Evolutionary conservation across 2,113 vertebrate species (phyloP), one percentile per base, ranked within the genome.

Genomic region (Corydoras maculifer): DNA sequence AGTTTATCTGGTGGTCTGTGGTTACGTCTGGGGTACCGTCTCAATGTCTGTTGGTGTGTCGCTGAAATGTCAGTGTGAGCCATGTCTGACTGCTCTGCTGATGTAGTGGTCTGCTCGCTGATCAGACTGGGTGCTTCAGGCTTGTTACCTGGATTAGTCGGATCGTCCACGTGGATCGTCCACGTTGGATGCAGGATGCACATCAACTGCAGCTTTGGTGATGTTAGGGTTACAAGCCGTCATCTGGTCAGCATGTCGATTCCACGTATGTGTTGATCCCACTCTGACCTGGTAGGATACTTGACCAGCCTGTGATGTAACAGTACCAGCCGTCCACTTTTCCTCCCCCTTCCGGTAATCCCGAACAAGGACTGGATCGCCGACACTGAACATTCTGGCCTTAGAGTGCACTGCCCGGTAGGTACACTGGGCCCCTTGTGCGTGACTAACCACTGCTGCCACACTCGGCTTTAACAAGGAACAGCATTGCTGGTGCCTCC

Each of bases 381-480:
- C 58, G 1, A 68, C 48, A 3, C 9, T 2, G 11, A 68, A 68
- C 6, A n/a, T 11, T 65, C 32, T 72, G 62, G 15, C n/a, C 58
- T 65, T 72, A 0, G 54, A 14, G 29, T 58, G 32, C 2, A 10
- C 3, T 6, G 12, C 2, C 15, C 18, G 14, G 54, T 65, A 49
- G 12, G 31, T 14, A 49, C 51, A 58, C 6, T 74, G 50, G 31
- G 31, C 49, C 12, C 32, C 50, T 54, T 68, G 73, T 62, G 65
- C 60, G 0, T 58, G 53, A 3, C 58, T 32, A 10, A 69, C 61
- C 12, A 49, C 61, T 49, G 9, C 72, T 25, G 48, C 31, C 49
- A 68, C 65, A 60, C 55, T 71, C 13, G 59, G 59, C 12, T 79
- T 76, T 9, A 69, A 32, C 8, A 73, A 15, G 48, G 32, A 79